phyloP scores from a whole-genome alignment of 2,888 invertebrate genomes.

The Oasisia sp. region DNA sequence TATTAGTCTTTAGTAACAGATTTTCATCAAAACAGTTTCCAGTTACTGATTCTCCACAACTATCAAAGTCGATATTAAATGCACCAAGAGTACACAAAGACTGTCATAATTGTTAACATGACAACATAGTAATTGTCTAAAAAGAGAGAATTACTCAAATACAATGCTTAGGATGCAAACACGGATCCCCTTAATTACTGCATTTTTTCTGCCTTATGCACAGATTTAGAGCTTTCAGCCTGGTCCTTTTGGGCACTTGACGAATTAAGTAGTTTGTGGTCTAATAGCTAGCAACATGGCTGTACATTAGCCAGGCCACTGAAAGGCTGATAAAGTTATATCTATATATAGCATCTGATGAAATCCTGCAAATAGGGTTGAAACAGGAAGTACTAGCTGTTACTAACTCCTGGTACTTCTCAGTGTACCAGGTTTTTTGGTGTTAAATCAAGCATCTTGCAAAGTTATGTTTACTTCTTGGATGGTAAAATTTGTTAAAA shows the following conservation, averaged over 20 bases:
- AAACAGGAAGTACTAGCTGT: neutral
- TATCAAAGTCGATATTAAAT: neutral
- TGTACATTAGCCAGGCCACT: neutral
- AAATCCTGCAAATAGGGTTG: neutral
- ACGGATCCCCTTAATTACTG: neutral
- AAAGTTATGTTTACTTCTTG: neutral
- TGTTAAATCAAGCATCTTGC: neutral
- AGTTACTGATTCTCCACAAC: neutral
- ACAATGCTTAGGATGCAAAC: neutral
- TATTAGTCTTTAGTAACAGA: no score
- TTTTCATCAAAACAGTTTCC: no score
- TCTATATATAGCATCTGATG: neutral
- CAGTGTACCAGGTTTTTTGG: no score
- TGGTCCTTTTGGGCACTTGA: constrained; percentile 2
- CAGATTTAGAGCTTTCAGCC: neutral
- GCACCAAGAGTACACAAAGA: neutral
- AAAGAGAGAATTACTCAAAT: neutral
- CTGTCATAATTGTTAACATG: neutral
- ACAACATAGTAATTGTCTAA: neutral
- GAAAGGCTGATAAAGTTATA: neutral
- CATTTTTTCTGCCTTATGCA: neutral
- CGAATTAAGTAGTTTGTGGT: constrained; percentile 9
- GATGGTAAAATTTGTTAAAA: neutral
- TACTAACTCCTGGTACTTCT: neutral
- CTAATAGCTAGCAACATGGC: neutral